These are phyloP conservation scores for Pomatorhinus ruficollis DNA, from an alignment of 2,113 vertebrate species.

Conservation along the genomic window DNA sequence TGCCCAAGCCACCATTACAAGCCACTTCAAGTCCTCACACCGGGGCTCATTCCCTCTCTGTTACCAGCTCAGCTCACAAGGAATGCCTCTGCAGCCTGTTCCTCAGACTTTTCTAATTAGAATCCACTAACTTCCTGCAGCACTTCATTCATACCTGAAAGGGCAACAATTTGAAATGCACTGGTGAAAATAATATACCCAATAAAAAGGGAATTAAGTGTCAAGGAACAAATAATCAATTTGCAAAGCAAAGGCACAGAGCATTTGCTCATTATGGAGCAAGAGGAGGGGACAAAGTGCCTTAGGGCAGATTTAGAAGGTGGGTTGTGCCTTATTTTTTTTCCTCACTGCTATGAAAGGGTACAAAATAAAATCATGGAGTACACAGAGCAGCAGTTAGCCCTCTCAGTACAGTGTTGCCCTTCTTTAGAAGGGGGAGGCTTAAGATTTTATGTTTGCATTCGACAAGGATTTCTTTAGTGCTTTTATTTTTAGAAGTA, in stretches of 20 bases:
- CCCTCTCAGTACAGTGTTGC: not conserved
- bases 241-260: not conserved
- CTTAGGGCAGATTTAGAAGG: not conserved
- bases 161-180: not conserved
- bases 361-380: not conserved
- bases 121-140: not conserved
- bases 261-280: not conserved
- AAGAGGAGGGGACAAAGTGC: fast-evolving
- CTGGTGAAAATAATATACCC: not conserved
- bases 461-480: not conserved
- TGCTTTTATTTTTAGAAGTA: not conserved
- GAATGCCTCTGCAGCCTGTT: not conserved
- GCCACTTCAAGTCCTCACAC: not conserved
- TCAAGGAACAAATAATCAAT: not conserved
- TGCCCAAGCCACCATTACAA: not conserved
- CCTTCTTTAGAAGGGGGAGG: not conserved
- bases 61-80: not conserved
- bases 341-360: not conserved
- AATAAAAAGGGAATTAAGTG: not conserved
- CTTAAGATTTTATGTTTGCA: not conserved
- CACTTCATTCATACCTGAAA: not conserved
- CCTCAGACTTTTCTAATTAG: not conserved
- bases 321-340: not conserved
- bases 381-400: not conserved
- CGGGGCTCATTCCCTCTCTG: not conserved